A percentile compares a stretch with the other conserved stretches of the same genome.
These are phyloP conservation scores for Jacana jacana DNA, from an alignment of 2,113 vertebrate species.

Conservation along the genomic window DNA sequence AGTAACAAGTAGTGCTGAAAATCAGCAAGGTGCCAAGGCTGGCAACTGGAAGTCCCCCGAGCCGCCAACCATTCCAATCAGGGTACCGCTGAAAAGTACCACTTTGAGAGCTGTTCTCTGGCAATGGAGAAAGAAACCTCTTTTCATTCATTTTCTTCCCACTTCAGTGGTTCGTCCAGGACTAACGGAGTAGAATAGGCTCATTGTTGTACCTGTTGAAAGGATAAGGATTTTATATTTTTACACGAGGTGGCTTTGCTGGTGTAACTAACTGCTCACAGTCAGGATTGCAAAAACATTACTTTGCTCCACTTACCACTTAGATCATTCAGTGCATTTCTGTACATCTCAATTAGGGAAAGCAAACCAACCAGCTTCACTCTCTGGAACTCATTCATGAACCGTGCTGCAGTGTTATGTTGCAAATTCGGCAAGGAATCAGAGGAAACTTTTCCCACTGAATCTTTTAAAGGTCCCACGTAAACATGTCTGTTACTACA, in stretches of 20 bases:
- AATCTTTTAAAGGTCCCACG: not conserved
- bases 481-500: not conserved
- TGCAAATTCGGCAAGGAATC: not conserved
- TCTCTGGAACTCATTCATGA: not conserved
- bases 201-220: not conserved
- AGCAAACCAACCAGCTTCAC: not conserved
- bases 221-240: not conserved
- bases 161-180: not conserved
- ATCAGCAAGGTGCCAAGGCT: constrained; percentile 54
- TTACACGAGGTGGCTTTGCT: not conserved
- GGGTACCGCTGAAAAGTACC: not conserved
- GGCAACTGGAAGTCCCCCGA: constrained; percentile 14
- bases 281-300: not conserved
- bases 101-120: constrained; percentile 15
- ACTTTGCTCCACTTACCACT: not conserved
- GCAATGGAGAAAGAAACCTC: not conserved
- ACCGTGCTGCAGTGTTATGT: not conserved
- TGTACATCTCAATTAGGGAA: not conserved
- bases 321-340: not conserved
- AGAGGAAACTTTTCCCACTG: not conserved
- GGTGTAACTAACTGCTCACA: not conserved
- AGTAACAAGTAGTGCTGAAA: constrained; percentile 54
- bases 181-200: not conserved
- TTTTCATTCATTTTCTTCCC: constrained; percentile 46
- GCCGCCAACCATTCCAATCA: constrained; percentile 27